Conservation (phyloP, 2,113 vertebrate genomes). For the Sigmodon hispidus region DNA sequence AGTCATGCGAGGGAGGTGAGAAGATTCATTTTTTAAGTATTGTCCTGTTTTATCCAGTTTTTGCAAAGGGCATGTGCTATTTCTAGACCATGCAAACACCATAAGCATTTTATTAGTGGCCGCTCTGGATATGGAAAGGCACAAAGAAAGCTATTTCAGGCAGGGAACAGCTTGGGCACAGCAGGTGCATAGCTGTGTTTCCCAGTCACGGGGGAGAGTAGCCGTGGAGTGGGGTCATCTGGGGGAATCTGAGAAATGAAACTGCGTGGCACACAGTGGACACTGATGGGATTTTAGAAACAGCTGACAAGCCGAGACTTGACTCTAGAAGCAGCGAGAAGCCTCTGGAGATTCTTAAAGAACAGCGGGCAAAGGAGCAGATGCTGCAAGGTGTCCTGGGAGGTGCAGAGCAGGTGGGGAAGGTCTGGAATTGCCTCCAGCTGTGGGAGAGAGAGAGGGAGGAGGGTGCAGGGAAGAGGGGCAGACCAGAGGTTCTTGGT, state of each 20-base stretch:
- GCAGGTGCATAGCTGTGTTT: background rate
- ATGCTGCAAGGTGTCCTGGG: conserved; percentile 32
- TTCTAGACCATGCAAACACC: conserved; percentile 19
- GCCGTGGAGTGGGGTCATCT: background rate
- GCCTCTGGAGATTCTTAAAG: conserved; percentile 34
- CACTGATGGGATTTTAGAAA: background rate
- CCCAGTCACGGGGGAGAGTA: background rate
- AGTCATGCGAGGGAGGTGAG: background rate
- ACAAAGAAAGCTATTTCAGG: conserved; percentile 55
- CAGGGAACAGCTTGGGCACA: conserved; percentile 24
- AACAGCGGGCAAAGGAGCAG: conserved; percentile 14
- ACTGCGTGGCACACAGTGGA: background rate
- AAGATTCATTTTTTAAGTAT: background rate
- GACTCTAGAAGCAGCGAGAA: background rate
- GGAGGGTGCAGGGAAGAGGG: background rate
- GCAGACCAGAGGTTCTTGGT: background rate
- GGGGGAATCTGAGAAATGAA: conserved; percentile 1
- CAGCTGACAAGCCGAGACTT: background rate
- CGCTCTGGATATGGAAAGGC: background rate
- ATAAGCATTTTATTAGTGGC: background rate
- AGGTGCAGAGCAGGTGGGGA: background rate
- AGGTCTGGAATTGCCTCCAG: background rate
- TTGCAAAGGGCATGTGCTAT: background rate
- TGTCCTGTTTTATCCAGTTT: background rate
- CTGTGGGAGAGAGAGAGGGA: background rate